A percentile compares a stretch with the other conserved stretches of the same genome.
Evolutionary conservation across 2,797 vertebrate species (phyloP).

Genomic region (Cuniculus paca): DNA sequence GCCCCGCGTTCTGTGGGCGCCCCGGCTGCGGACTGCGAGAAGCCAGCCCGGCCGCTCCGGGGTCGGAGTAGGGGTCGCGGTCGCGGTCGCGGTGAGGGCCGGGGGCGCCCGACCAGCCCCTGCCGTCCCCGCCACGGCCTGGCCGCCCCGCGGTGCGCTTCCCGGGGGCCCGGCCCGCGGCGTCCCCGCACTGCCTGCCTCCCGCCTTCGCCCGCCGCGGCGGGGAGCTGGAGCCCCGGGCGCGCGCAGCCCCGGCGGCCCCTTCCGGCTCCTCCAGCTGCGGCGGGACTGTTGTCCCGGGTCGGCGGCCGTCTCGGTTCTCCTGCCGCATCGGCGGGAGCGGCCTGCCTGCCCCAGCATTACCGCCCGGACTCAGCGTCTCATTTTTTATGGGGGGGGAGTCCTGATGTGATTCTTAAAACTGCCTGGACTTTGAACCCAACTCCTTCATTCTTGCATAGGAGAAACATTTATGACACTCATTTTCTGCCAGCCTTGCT

Average conservation of each 20-base stretch:
- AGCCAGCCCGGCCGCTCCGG: no score
- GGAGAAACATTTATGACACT: background rate
- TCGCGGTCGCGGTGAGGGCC: no score
- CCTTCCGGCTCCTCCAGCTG: background rate
- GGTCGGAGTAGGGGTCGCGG: no score
- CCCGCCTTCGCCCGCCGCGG: no score
- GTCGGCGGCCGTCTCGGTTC: background rate
- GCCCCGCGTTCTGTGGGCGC: background rate
- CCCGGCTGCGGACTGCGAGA: background rate
- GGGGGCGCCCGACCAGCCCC: no score
- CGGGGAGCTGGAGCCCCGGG: no score
- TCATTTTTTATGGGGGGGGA: background rate
- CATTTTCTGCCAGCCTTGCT: conserved; percentile 39
- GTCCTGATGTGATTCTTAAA: background rate
- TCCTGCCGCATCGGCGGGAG: background rate
- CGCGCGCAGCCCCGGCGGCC: no score
- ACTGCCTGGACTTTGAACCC: conserved; percentile 55
- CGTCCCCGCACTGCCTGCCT: no score
- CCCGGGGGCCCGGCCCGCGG: no score
- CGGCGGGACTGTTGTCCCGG: background rate
- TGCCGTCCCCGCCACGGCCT: no score
- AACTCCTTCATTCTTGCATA: conserved; percentile 7
- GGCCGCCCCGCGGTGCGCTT: no score
- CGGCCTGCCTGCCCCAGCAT: background rate
- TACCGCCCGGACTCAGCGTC: background rate